Conservation (phyloP, 2,888 invertebrate species). For the Tanytarsus gracilentus region DNA sequence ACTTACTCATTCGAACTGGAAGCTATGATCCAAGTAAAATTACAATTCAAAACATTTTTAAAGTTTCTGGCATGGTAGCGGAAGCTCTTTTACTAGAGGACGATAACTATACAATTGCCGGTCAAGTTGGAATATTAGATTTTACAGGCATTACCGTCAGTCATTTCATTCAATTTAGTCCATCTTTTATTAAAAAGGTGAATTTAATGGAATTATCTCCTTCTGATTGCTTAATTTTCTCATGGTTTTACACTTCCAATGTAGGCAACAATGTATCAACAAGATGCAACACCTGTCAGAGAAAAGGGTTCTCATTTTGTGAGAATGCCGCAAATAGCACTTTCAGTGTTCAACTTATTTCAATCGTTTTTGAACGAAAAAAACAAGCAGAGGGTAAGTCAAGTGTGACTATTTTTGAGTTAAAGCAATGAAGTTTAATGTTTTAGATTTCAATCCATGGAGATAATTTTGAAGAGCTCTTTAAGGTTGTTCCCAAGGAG, state of each 20-base stretch:
- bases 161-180: constrained; percentile 47
- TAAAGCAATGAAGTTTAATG: not conserved
- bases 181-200: constrained; percentile 47
- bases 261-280: constrained; percentile 44
- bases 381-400: constrained; percentile 46
- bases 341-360: constrained; percentile 46
- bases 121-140: constrained; percentile 43
- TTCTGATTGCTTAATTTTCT: too few species aligned
- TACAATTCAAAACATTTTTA: constrained; percentile 43
- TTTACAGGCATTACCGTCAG: constrained; percentile 44
- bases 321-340: constrained; percentile 48
- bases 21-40: constrained; percentile 41
- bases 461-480: constrained; percentile 47
- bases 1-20: constrained; percentile 48
- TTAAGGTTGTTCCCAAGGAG: constrained; percentile 49
- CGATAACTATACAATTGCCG: constrained; percentile 44
- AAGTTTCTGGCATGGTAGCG: constrained; percentile 46
- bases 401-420: not conserved
- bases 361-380: constrained; percentile 49
- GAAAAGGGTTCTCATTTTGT: constrained; percentile 48
- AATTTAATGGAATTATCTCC: too few species aligned
- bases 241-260: constrained; percentile 49
- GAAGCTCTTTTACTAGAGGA: constrained; percentile 49
- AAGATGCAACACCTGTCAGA: constrained; percentile 49
- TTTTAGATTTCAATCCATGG: constrained; percentile 48